Evolutionary conservation across 1,140 invertebrate species (phyloP).

Genomic region (Plodia interpunctella): DNA sequence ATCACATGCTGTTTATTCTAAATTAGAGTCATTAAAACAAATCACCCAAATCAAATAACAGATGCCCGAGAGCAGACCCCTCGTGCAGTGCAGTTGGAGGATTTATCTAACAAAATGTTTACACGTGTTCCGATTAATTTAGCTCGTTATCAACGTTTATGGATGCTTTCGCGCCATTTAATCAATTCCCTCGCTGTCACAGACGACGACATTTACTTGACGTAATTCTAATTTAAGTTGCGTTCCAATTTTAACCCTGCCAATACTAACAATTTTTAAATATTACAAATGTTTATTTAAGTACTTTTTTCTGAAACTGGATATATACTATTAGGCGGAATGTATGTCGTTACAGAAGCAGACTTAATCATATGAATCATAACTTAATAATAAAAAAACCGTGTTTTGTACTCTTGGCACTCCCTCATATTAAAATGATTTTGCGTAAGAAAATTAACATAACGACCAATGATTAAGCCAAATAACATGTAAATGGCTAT

Average conservation of each 20-base stretch:
- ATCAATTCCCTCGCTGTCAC: conserved; percentile 51
- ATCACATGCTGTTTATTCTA: conserved; percentile 50
- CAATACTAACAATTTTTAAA: no score
- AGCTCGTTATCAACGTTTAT: conserved; percentile 58
- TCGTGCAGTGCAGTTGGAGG: conserved; percentile 36
- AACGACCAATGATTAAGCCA: conserved; percentile 29
- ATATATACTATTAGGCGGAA: no score
- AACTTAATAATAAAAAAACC: neutral
- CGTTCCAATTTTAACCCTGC: conserved; percentile 6
- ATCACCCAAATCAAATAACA: conserved; percentile 54
- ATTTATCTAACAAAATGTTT: conserved; percentile 68
- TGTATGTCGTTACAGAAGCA: no score
- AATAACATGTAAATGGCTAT: conserved; percentile 49
- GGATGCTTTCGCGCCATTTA: conserved; percentile 43
- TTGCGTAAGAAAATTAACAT: conserved; percentile 42
- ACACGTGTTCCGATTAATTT: conserved; percentile 70
- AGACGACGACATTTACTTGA: conserved; percentile 33
- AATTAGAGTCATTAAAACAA: conserved; percentile 60
- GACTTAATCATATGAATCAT: neutral
- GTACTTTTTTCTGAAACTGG: neutral
- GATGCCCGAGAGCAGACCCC: conserved; percentile 38
- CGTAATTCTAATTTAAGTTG: conserved; percentile 19
- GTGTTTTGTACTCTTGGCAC: neutral
- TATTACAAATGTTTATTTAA: neutral
- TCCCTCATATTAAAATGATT: conserved; percentile 7